Evolutionary conservation across 2,888 invertebrate species (phyloP).

Genomic region (Lordiphosa andalusiaca): DNA sequence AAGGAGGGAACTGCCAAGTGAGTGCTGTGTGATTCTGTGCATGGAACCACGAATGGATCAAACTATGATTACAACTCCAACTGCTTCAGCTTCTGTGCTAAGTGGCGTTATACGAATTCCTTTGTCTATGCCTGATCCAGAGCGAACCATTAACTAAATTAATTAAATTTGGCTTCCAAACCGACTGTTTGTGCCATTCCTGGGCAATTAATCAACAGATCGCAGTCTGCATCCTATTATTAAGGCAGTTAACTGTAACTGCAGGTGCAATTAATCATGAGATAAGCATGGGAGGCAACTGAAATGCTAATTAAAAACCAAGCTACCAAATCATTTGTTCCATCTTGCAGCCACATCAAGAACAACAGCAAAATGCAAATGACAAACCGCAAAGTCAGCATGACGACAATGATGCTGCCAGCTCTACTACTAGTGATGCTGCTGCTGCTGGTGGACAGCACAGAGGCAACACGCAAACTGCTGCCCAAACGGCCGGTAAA

Average conservation of each 20-base stretch:
- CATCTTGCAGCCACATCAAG: slow-evolving; percentile 31
- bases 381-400: slow-evolving; percentile 64
- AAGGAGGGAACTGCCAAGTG: too few species aligned
- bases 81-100: slow-evolving; percentile 24
- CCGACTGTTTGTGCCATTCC: slow-evolving; percentile 39
- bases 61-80: slow-evolving; percentile 27
- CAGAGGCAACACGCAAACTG: slow-evolving; percentile 76
- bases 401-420: slow-evolving; percentile 49
- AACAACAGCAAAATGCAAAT: slow-evolving; percentile 49
- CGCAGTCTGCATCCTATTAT: slow-evolving; percentile 58
- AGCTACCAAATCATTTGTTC: slow-evolving; percentile 55
- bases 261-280: slow-evolving; percentile 66
- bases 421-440: slow-evolving; percentile 37
- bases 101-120: slow-evolving; percentile 63
- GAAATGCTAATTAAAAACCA: slow-evolving; percentile 69
- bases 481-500: slow-evolving; percentile 77
- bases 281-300: slow-evolving; percentile 60
- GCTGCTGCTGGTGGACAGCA: slow-evolving; percentile 61
- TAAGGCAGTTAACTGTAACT: slow-evolving; percentile 63
- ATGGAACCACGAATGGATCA: slow-evolving; percentile 7
- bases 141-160: slow-evolving; percentile 37
- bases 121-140: slow-evolving; percentile 47
- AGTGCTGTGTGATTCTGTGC: too few species aligned
- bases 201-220: slow-evolving; percentile 59
- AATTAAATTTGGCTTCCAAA: slow-evolving; percentile 56